A percentile compares a stretch with the other conserved stretches of the same genome.
phyloP scores from a whole-genome alignment of 2,797 vertebrate genomes.

The Hipposideros larvatus region DNA sequence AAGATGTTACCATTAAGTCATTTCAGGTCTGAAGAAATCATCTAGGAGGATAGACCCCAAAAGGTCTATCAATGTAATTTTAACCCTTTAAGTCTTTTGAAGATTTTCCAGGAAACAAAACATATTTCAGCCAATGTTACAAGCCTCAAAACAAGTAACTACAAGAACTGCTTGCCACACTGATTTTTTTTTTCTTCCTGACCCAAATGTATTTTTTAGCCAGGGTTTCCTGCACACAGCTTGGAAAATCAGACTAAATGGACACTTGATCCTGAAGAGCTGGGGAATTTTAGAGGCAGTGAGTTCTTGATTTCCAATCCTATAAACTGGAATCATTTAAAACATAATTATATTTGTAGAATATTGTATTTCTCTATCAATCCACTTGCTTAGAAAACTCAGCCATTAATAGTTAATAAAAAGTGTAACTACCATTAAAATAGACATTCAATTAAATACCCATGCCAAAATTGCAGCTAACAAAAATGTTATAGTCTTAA shows the following conservation, averaged over 20 bases:
- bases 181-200: neutral
- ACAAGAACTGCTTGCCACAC: accelerated
- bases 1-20: neutral
- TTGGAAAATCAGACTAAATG: neutral
- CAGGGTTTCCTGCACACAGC: too few relatives aligned
- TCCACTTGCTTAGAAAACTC: neutral
- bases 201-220: neutral
- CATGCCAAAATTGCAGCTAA: neutral
- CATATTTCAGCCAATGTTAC: neutral
- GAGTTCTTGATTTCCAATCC: neutral
- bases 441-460: neutral
- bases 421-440: neutral
- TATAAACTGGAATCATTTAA: neutral
- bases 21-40: neutral
- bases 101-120: neutral
- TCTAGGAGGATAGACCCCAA: neutral
- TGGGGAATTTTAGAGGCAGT: neutral
- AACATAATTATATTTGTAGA: neutral
- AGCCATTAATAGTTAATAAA: neutral
- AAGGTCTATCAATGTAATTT: neutral
- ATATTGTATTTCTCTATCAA: neutral
- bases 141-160: neutral
- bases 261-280: neutral
- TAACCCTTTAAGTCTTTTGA: neutral
- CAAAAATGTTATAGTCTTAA: neutral